A percentile compares a stretch with the other conserved stretches of the same genome.
phyloP scores from a whole-genome alignment of 1,140 invertebrate species.

The Drosophila nigrodunni region DNA sequence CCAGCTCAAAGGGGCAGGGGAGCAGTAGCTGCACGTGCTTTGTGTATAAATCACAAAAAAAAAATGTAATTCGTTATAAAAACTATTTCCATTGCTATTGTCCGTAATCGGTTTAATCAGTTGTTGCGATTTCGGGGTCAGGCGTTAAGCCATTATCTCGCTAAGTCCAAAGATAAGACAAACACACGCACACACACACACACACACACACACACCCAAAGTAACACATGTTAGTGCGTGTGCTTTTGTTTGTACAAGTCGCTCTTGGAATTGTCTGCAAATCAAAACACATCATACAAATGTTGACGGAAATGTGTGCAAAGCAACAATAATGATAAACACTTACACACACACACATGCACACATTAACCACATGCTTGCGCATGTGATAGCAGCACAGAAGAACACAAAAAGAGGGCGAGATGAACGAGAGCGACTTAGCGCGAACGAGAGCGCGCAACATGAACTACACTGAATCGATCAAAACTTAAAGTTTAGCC shows the following conservation, averaged over 20 bases:
- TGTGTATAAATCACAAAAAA: neutral
- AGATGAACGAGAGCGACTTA: slow-evolving; percentile 9
- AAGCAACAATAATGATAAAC: slow-evolving; percentile 18
- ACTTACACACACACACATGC: slow-evolving; percentile 7
- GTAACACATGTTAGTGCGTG: slow-evolving; percentile 3
- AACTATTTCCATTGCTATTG: slow-evolving; percentile 17
- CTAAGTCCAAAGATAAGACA: slow-evolving; percentile 28
- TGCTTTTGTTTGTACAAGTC: slow-evolving; percentile 40
- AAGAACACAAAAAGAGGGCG: neutral
- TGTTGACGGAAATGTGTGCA: slow-evolving; percentile 49
- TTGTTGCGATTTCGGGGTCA: slow-evolving; percentile 48
- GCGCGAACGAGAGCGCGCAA: neutral
- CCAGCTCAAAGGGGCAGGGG: neutral
- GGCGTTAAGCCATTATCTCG: slow-evolving; percentile 37
- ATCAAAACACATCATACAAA: slow-evolving; percentile 29
- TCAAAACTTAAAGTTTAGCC: slow-evolving; percentile 23
- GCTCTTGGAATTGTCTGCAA: slow-evolving; percentile 22
- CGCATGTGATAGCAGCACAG: slow-evolving; percentile 29
- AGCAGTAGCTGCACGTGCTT: slow-evolving; percentile 48
- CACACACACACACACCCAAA: neutral
- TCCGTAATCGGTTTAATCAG: slow-evolving; percentile 28
- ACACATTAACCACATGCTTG: slow-evolving; percentile 26
- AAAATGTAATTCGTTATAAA: neutral
- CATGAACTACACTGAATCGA: slow-evolving; percentile 17
- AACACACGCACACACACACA: slow-evolving; percentile 8